Base-by-base conservation (phyloP, 2,797 vertebrate species). In the Myotis myotis region DNA sequence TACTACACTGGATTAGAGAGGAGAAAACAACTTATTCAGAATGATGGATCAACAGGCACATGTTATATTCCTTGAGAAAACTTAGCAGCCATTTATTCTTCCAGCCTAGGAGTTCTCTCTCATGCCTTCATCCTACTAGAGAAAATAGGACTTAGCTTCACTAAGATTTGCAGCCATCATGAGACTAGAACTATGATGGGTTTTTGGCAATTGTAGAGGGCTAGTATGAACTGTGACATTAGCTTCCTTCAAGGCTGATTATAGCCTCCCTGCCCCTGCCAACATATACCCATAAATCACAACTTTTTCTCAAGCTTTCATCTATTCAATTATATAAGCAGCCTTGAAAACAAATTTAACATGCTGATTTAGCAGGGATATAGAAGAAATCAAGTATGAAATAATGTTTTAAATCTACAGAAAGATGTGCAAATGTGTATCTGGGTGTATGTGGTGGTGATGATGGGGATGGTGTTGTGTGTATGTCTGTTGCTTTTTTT, bases 301-400 rank as follows among this genome's bases (percentile, higher is more conserved):
- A 88, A 94, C 47, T 88, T 95, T 89, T 96, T 71, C 66, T 95
- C 76, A 87, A 85, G 38, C 66, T 95, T 93, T 74, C 36, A 89
- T 70, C 78, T 74, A 66, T 41, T 94, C 38, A 75, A 68, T 87
- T 55, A 82, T 60, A 75, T 75, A 93, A 89, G 36, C 44, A 93
- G 60, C 55, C 84, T 95, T 95, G 94, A 91, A 95, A 94, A 90
- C 89, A 89, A 96, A 95, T 92, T 92, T 95, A 95, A 86, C 60
- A 91, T 93, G 80, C 68, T 82, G 49, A 91, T 95, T 92, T 93
- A 33, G n/a, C 51, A 47, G 33, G 17, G 15, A 16, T 33, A 92
- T 84, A 94, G 95, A 88, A 94, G 36, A 76, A 95, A 96, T 86
- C 44, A 76, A 93, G 33, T 94, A 91, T 76, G 25, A 89, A 51